Conservation (phyloP, 2,888 invertebrate genomes). For the Ommatoiulus sabulosus region DNA sequence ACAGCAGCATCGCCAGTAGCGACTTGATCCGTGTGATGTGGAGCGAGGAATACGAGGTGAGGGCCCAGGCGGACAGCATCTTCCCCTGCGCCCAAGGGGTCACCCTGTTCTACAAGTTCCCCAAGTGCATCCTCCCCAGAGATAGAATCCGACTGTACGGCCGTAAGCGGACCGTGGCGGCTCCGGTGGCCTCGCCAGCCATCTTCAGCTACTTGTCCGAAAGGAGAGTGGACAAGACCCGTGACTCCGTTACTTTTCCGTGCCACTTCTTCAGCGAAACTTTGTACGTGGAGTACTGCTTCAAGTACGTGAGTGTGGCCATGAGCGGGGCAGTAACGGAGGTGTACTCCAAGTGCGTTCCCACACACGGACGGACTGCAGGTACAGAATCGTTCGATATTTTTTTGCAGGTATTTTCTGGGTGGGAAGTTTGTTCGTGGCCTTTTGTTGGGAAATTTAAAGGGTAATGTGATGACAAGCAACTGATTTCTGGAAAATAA, state of each 20-base stretch:
- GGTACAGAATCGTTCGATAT: background rate
- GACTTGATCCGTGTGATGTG: slow-evolving; percentile 50
- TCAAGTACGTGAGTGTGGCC: slow-evolving; percentile 55
- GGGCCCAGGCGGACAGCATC: background rate
- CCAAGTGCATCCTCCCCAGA: slow-evolving; percentile 53
- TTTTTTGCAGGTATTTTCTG: no score
- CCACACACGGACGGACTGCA: slow-evolving; percentile 46
- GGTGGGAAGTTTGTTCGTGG: background rate
- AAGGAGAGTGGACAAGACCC: slow-evolving; percentile 49
- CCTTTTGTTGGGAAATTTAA: no score
- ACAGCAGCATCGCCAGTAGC: background rate
- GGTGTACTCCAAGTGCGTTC: slow-evolving; percentile 49
- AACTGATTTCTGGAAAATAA: no score
- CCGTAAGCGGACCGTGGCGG: background rate
- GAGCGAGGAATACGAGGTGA: slow-evolving; percentile 54
- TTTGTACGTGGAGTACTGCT: slow-evolving; percentile 55
- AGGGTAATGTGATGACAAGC: no score
- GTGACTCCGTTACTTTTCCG: slow-evolving; percentile 45
- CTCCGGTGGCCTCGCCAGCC: slow-evolving; percentile 49
- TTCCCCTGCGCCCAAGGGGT: slow-evolving; percentile 53
- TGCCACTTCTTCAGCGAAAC: slow-evolving; percentile 52
- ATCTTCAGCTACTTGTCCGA: slow-evolving; percentile 52
- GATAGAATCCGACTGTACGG: slow-evolving; percentile 51
- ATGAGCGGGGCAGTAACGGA: slow-evolving; percentile 51
- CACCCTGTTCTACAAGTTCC: slow-evolving; percentile 47